Base-by-base conservation (phyloP, 2,113 vertebrate species). In the Triplophysa dalaica region DNA sequence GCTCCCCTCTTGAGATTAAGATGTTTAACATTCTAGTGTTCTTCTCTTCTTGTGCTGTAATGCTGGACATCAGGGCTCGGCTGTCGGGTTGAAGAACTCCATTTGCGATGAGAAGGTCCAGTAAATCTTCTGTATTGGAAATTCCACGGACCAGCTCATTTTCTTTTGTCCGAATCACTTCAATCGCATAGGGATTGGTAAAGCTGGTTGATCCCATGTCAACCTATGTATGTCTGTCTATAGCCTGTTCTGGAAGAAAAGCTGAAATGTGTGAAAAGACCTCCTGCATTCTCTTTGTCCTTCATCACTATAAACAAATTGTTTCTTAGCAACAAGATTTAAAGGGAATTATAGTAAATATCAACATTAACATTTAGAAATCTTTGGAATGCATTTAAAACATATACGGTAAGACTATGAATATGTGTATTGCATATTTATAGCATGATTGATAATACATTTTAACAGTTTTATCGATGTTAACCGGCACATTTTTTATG, bases 1-100 rank as follows among this genome's bases (percentile, higher is more conserved):
- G 75, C 87, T 95, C 94, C 65, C 94, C 94, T 81, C 89, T 92
- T 67, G 92, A 93, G 78, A 93, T 81, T 12, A 94, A 65, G 13
- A 89, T 86, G 68, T 94, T 93, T 82, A 95, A 86, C 73, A 94
- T 70, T n/a, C 80, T 78, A 26, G 90, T 88, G 79, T 91, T 94
- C 85, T 93, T 94, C 81, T 92, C 91, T 68, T 79, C 89, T 73
- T 19, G 60, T 52, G 89, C 92, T 81, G 84, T 85, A 70, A 94
- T 91, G 85, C 90, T 90, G 62, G 90, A 89, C 78, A 95, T 63
- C 1, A 90, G 38, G 5, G 89, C 83, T 84, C 83, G 92, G 86
- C 90, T 94, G 26, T 90, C 91, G 14, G 87, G 77, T 13, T 87
- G 87, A 75, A 95, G 80, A 78, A 92, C 78, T 0, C 90, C 89